phyloP scores from a whole-genome alignment of 2,797 vertebrate species.

The Hapalemur alaotrensis region DNA sequence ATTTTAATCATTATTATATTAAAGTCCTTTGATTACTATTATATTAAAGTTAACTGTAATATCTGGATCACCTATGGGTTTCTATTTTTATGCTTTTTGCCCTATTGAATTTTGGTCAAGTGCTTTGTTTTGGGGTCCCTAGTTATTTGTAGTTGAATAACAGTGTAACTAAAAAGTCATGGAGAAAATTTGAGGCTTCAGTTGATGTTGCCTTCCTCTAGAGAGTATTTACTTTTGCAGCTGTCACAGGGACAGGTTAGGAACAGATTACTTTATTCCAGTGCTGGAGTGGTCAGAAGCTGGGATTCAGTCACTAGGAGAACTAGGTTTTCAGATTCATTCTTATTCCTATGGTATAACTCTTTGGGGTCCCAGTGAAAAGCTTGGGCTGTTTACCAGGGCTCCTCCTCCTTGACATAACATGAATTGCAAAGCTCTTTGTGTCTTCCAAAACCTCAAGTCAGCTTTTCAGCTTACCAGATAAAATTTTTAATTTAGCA shows the following conservation, averaged over 20 bases:
- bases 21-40: neutral
- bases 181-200: neutral
- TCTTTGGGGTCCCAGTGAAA: neutral
- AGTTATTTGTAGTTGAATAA: constrained; percentile 5
- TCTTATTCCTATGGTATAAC: neutral
- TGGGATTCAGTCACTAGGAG: neutral
- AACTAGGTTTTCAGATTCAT: neutral
- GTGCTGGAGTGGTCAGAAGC: neutral
- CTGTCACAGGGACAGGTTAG: neutral
- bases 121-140: neutral
- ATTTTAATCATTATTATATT: neutral
- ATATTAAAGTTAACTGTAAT: neutral
- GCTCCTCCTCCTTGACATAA: neutral
- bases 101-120: constrained; percentile 30
- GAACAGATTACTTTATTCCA: neutral
- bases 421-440: neutral
- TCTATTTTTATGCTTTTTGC: neutral
- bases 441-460: neutral
- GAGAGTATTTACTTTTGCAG: neutral
- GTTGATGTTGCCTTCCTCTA: neutral
- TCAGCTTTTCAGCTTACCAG: neutral
- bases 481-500: neutral
- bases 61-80: neutral
- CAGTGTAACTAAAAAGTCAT: neutral
- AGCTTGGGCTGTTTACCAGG: neutral